A percentile compares a stretch with the other conserved stretches of the same genome.
Conservation (phyloP, 2,113 vertebrate species). For the Pelmatolapia mariae region DNA sequence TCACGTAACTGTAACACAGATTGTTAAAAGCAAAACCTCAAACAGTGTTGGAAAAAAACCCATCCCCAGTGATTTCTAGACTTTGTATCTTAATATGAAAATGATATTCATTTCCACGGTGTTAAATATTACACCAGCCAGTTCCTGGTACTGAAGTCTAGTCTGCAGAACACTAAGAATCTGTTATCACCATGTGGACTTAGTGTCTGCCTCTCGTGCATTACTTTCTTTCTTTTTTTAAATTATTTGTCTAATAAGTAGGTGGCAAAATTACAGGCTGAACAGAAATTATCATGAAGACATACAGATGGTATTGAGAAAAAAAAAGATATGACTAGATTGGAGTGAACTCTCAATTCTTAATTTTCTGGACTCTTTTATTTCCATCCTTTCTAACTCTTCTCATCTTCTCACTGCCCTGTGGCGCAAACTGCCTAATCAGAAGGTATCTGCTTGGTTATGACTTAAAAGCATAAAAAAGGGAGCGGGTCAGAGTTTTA, state of each 20-base stretch:
- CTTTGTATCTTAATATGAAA: not conserved
- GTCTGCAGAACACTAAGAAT: not conserved
- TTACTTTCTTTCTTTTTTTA: not conserved
- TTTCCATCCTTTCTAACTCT: not conserved
- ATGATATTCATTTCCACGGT: not conserved
- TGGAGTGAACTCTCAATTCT: not conserved
- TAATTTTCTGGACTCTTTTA: not conserved
- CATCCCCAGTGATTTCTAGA: not conserved
- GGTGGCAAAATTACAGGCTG: not conserved
- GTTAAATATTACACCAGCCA: not conserved
- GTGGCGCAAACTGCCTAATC: constrained; percentile 10
- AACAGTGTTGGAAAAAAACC: not conserved
- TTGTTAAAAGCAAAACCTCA: not conserved
- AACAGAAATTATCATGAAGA: not conserved
- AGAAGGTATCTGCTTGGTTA: not conserved
- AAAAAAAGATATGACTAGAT: not conserved
- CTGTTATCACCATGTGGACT: constrained; percentile 1
- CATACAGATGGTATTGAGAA: not conserved
- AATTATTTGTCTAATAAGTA: not conserved
- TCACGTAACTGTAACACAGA: not conserved
- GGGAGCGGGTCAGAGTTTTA: not conserved
- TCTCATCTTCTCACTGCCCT: constrained; percentile 7
- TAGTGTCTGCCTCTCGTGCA: not conserved
- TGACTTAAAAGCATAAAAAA: not conserved
- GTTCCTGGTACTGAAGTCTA: not conserved